Conservation (phyloP, 53 echinoderm and acorn worm genomes). For the Patiria pectinifera region DNA sequence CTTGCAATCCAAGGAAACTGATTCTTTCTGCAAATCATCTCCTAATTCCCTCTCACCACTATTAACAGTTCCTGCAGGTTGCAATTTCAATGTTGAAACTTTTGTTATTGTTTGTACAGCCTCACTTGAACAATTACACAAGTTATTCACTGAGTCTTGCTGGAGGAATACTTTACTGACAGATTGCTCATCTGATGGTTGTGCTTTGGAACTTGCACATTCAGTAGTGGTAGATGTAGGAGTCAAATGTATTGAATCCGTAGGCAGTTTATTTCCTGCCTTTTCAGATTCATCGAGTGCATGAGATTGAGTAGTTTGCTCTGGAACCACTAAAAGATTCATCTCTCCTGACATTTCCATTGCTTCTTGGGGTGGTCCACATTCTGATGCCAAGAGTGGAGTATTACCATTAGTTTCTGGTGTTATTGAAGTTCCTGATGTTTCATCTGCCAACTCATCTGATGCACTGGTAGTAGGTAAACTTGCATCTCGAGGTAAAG, state of each 20-base stretch:
- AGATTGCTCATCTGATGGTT: neutral
- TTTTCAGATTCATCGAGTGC: neutral
- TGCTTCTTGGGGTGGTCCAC: neutral
- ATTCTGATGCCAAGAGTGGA: neutral
- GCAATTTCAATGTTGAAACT: neutral
- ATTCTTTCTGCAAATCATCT: constrained; percentile 5
- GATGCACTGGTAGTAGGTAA: neutral
- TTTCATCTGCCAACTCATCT: neutral
- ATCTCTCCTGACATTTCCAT: neutral
- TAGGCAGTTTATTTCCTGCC: neutral
- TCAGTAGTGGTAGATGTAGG: constrained; percentile 39
- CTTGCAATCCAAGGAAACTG: neutral
- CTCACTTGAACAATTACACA: neutral
- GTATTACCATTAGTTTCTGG: neutral
- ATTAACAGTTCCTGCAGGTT: neutral
- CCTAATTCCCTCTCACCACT: neutral
- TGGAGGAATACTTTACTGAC: neutral
- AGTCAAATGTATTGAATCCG: neutral
- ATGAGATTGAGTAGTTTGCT: neutral
- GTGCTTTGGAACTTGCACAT: constrained; percentile 6
- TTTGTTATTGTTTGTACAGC: neutral
- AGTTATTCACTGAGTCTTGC: neutral
- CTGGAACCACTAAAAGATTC: neutral
- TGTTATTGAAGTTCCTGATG: neutral
- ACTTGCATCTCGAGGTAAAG: constrained; percentile 23